Evolutionary conservation across 2,888 invertebrate genomes (phyloP).

Genomic region (Harmothoe impar): DNA sequence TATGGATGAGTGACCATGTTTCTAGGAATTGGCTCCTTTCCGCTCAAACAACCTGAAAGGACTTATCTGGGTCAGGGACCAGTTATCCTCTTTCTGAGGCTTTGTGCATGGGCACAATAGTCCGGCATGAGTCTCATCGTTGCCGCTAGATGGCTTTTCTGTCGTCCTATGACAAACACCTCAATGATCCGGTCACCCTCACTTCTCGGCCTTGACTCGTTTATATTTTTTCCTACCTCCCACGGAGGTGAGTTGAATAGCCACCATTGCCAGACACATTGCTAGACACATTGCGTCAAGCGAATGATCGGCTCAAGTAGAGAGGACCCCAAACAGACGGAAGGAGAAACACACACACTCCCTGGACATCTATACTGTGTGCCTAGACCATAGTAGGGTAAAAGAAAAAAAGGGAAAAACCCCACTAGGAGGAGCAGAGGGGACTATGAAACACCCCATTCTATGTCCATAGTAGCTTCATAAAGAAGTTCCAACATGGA

Average conservation of each 20-base stretch:
- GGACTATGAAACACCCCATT: too few species aligned
- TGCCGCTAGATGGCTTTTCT: not conserved
- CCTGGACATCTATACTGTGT: too few species aligned
- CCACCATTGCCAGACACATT: not conserved
- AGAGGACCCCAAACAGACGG: not conserved
- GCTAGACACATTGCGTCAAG: not conserved
- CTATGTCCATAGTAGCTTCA: too few species aligned
- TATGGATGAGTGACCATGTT: not conserved
- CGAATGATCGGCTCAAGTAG: not conserved
- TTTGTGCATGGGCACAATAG: slow-evolving; percentile 21
- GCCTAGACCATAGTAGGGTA: too few species aligned
- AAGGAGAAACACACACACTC: not conserved
- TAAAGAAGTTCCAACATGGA: too few species aligned
- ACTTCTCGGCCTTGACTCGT: not conserved
- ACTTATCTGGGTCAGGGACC: not conserved
- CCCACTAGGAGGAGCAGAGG: too few species aligned
- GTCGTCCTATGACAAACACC: not conserved
- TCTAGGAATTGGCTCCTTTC: not conserved
- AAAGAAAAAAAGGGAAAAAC: too few species aligned
- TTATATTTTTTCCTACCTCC: not conserved
- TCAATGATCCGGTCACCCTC: not conserved
- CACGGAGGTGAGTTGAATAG: not conserved
- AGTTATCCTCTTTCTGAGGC: not conserved
- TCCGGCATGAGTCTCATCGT: not conserved
- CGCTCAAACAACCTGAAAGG: not conserved